Conservation (phyloP, 1,140 invertebrate genomes). For the Phymorhynchus buccinoides region DNA sequence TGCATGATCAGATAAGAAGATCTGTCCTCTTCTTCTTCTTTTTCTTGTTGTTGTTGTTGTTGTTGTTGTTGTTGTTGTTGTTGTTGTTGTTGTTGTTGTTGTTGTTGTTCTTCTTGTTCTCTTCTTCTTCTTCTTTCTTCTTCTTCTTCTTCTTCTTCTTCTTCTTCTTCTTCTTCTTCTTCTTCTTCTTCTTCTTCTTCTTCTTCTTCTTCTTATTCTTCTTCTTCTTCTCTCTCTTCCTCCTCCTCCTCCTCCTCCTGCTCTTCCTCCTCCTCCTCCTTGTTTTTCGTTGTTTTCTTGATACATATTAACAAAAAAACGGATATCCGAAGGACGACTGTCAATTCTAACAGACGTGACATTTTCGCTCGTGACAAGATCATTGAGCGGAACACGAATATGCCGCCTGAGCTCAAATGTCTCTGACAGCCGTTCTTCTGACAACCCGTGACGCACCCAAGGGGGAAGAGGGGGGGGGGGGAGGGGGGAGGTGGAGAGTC, state of each 20-base stretch:
- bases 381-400: too few species aligned
- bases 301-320: too few species aligned
- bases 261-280: background rate
- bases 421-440: background rate
- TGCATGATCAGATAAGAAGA: too few species aligned
- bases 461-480: background rate
- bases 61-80: background rate
- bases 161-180: background rate
- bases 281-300: background rate
- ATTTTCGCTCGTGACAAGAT: background rate
- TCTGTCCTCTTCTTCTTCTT: too few species aligned
- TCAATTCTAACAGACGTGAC: background rate
- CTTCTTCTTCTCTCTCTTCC: too few species aligned
- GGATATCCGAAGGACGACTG: too few species aligned
- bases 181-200: background rate
- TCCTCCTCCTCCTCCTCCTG: background rate
- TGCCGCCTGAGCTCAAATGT: background rate
- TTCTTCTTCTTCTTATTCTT: background rate
- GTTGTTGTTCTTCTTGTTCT: too few species aligned
- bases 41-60: too few species aligned
- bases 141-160: background rate
- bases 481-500: background rate
- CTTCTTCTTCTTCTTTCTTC: too few species aligned
- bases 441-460: background rate
- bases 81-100: too few species aligned